phyloP scores from a whole-genome alignment of 1,140 invertebrate species.

The Gonatopus flavifemur region DNA sequence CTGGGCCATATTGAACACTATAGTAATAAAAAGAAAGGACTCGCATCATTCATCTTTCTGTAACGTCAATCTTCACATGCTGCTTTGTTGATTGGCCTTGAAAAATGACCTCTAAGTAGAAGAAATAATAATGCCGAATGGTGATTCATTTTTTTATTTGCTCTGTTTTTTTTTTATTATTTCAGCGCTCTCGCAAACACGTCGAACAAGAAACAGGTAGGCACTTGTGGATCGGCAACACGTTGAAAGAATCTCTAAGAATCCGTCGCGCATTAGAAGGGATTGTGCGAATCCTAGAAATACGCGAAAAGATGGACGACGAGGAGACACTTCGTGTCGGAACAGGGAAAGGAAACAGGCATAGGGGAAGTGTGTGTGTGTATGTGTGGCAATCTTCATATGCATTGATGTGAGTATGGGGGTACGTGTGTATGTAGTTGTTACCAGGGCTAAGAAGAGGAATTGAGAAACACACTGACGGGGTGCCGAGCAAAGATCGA shows the following conservation, averaged over 20 bases:
- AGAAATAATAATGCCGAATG: conserved; percentile 17
- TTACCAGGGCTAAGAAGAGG: no score
- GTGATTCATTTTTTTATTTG: conserved; percentile 16
- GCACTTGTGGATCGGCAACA: conserved; percentile 5
- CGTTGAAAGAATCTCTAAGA: conserved; percentile 17
- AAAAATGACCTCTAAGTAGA: conserved; percentile 17
- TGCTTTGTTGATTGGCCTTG: conserved; percentile 13
- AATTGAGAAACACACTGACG: background rate
- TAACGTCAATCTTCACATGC: background rate
- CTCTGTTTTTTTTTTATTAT: conserved; percentile 1
- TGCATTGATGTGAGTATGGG: no score
- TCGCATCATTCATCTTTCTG: background rate
- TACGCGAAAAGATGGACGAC: conserved; percentile 38
- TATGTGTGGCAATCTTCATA: no score
- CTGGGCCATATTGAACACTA: no score
- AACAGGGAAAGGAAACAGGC: background rate
- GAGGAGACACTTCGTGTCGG: conserved; percentile 29
- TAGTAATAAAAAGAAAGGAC: no score
- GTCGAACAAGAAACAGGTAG: background rate
- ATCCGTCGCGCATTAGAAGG: conserved; percentile 29
- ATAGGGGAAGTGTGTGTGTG: no score
- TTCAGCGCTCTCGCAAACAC: conserved; percentile 1
- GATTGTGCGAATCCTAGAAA: conserved; percentile 38
- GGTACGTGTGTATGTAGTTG: no score
- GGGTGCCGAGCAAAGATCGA: conserved; percentile 21